Evolutionary conservation across 2,888 invertebrate genomes (phyloP).

Genomic region (Acleris sparsana): DNA sequence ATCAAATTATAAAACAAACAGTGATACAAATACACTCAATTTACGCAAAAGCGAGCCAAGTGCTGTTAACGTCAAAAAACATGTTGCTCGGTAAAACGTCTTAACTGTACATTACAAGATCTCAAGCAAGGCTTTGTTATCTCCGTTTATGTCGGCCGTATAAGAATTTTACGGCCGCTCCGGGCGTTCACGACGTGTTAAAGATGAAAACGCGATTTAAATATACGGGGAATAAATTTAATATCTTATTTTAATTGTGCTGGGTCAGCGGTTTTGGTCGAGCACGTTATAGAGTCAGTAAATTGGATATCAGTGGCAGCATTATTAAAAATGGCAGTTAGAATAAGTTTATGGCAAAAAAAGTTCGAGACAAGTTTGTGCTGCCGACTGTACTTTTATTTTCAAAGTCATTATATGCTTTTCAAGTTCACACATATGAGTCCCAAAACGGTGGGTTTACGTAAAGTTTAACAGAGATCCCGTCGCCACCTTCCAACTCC

Average conservation of each 20-base stretch:
- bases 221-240: not conserved
- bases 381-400: too few relatives aligned
- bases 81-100: not conserved
- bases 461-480: too few relatives aligned
- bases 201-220: not conserved
- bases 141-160: conserved; percentile 7
- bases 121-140: conserved; percentile 2
- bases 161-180: conserved; percentile 12
- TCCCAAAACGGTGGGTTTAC: too few relatives aligned
- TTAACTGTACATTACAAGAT: conserved; percentile 2
- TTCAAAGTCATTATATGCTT: too few relatives aligned
- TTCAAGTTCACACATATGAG: too few relatives aligned
- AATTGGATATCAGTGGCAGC: too few relatives aligned
- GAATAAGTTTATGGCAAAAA: too few relatives aligned
- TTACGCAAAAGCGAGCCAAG: not conserved
- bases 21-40: not conserved
- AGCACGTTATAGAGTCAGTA: too few relatives aligned
- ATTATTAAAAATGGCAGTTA: too few relatives aligned
- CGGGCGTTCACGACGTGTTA: conserved; percentile 1
- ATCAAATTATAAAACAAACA: not conserved
- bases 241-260: not conserved
- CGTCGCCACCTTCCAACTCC: too few relatives aligned
- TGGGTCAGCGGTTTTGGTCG: too few relatives aligned
- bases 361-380: too few relatives aligned
- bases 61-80: conserved; percentile 4